phyloP scores from a whole-genome alignment of 1,140 invertebrate genomes.

The Xylocopa sonorina region DNA sequence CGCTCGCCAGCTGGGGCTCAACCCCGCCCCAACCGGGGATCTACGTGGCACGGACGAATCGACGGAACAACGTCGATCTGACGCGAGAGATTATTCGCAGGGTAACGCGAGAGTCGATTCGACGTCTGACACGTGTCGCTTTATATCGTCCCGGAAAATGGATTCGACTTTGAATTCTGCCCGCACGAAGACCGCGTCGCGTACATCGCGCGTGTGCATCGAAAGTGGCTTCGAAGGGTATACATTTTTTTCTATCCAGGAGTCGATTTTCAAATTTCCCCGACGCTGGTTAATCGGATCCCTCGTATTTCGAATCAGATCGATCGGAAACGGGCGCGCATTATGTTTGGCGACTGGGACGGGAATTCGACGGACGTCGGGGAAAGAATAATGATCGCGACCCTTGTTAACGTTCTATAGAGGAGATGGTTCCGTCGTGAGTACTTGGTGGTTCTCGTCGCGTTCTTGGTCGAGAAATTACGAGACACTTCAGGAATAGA shows the following conservation, averaged over 20 bases:
- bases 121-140: not conserved
- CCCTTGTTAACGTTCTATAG: constrained; percentile 36
- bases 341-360: not conserved
- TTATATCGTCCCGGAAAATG: not conserved
- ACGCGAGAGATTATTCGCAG: not conserved
- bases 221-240: too few relatives aligned
- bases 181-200: too few relatives aligned
- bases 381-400: constrained; percentile 18
- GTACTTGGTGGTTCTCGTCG: constrained; percentile 38
- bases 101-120: not conserved
- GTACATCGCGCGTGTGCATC: too few relatives aligned
- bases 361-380: not conserved
- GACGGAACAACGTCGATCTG: too few relatives aligned
- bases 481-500: constrained; percentile 64
- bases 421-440: constrained; percentile 13
- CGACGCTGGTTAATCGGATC: too few relatives aligned
- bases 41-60: too few relatives aligned
- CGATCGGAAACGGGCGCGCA: too few relatives aligned
- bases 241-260: too few relatives aligned
- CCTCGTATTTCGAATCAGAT: too few relatives aligned
- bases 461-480: constrained; percentile 53
- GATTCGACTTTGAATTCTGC: not conserved
- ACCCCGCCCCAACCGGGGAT: too few relatives aligned
- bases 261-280: too few relatives aligned
- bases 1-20: not conserved